A percentile compares a stretch with the other conserved stretches of the same genome.
Evolutionary conservation across 2,113 vertebrate species (phyloP).

Genomic region (Sakesphorus luctuosus): DNA sequence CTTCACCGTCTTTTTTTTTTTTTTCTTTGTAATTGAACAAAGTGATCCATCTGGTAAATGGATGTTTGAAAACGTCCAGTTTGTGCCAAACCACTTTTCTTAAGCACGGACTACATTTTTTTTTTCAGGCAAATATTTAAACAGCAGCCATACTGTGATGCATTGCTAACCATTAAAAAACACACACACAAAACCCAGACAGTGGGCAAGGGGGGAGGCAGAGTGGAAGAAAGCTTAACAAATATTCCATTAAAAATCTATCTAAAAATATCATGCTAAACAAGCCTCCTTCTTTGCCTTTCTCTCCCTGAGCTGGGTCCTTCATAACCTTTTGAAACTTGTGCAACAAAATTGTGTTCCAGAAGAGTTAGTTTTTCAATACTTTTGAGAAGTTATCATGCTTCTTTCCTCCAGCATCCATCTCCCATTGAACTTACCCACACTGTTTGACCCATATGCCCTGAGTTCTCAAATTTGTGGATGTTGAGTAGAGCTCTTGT

Average conservation of each 20-base stretch:
- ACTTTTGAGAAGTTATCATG: neutral
- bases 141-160: constrained; percentile 41
- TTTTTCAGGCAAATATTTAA: constrained; percentile 60
- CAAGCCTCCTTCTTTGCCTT: neutral
- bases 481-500: neutral
- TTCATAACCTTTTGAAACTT: neutral
- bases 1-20: constrained; percentile 34
- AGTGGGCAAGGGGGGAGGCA: neutral
- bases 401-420: neutral
- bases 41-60: constrained; percentile 78
- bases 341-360: neutral
- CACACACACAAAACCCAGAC: constrained; percentile 42
- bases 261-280: neutral
- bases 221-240: constrained; percentile 39
- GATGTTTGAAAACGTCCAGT: constrained; percentile 68
- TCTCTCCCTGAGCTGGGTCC: neutral
- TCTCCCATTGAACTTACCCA: neutral
- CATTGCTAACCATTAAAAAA: constrained; percentile 47
- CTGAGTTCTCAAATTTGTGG: neutral
- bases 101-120: constrained; percentile 57
- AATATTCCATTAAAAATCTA: constrained; percentile 52
- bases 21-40: constrained; percentile 60
- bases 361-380: neutral
- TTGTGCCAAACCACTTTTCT: constrained; percentile 75
- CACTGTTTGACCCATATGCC: neutral